Evolutionary conservation across 2,888 invertebrate species (phyloP).

Genomic region (Proisotoma minuta): DNA sequence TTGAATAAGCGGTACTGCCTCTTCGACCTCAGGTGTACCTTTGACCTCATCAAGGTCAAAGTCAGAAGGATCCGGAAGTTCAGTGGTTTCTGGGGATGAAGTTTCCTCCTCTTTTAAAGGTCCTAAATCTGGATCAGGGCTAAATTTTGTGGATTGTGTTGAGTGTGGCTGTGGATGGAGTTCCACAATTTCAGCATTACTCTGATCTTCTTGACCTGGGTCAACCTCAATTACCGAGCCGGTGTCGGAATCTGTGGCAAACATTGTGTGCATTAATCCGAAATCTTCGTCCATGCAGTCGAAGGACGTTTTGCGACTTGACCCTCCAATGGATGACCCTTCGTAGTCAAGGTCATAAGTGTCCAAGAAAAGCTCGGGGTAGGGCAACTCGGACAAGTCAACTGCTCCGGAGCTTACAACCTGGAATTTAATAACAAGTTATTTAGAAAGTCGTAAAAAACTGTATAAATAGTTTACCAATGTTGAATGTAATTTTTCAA

Average conservation of each 20-base stretch:
- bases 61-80: neutral
- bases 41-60: too few relatives aligned
- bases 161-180: neutral
- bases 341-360: neutral
- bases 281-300: constrained; percentile 12
- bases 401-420: neutral
- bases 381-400: neutral
- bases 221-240: neutral
- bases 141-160: neutral
- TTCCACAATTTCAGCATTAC: neutral
- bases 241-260: constrained; percentile 3
- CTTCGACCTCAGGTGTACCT: too few relatives aligned
- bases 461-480: too few relatives aligned
- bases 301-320: constrained; percentile 8
- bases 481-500: too few relatives aligned
- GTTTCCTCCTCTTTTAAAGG: constrained; percentile 36
- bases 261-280: neutral
- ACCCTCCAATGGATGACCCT: neutral
- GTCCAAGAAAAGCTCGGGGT: constrained; percentile 8
- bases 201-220: neutral
- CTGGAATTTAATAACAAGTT: neutral
- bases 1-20: constrained; percentile 35
- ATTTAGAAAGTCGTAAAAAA: too few relatives aligned
- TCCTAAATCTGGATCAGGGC: constrained; percentile 21
- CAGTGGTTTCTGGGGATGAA: neutral